Evolutionary conservation across 2,113 vertebrate species (phyloP), one percentile per base, ranked within the genome.

Genomic region (Panthera tigris): DNA sequence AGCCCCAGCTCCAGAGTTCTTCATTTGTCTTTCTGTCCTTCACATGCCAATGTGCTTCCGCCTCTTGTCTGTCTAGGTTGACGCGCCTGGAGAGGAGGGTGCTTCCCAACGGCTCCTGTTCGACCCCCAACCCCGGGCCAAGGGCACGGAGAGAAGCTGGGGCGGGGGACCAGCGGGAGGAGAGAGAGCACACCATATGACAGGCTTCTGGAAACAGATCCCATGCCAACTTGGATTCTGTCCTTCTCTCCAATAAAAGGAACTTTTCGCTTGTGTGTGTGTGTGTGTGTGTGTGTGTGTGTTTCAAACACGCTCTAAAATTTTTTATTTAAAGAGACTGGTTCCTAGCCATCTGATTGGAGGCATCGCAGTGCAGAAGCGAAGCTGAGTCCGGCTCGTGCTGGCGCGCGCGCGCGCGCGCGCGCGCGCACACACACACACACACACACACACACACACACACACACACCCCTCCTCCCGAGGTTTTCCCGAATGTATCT

Each of bases 241-340:
- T 57, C 76, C 87, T 78, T 45, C 90, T 21, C 80, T 48, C 63
- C 57, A 85, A 94, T 91, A 89, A 97, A 98, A 94, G 89, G 95
- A 97, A 97, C 95, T 97, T 94, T 97, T 65, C 84, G 5, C 3
- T 66, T 74, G n/a, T 27, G 57, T 92, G 25, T 48, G 73, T 45
- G 73, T 71, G 73, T 45, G 73, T 15, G 39, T 76, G 73, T 91
- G 41, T 15, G 71, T 45, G 69, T 12, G 36, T 73, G 69, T 91
- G 41, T 15, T 39, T 27, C 65, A 45, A 74, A 69, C 81, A 92
- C 23, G 15, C 66, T 68, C 89, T 86, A 15, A 39, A 9, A 5
- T 21, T 79, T 79, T 84, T 89, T 85, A 73, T 94, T 92, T 89
- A 78, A 87, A 94, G 87, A 84, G 65, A 39, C 66, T 27, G 80